Evolutionary conservation across 2,113 vertebrate species (phyloP).

Genomic region (Excalfactoria chinensis): DNA sequence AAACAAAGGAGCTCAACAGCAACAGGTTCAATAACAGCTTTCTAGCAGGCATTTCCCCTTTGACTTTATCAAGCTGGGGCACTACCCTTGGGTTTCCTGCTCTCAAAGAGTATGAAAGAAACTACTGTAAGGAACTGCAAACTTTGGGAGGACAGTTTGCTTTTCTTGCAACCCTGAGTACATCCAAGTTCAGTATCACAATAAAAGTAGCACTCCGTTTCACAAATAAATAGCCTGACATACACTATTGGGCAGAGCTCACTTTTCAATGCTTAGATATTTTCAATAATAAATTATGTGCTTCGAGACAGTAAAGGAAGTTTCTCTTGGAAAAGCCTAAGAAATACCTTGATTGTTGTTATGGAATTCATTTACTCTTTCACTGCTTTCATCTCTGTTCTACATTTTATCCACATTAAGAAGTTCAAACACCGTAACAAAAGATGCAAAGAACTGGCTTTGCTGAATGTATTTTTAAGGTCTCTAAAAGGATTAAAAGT

Average conservation of each 20-base stretch:
- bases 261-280: background rate
- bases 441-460: background rate
- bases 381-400: background rate
- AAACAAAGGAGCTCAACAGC: background rate
- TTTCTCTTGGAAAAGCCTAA: background rate
- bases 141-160: rapidly evolving
- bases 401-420: background rate
- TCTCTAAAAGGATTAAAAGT: background rate
- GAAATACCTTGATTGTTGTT: background rate
- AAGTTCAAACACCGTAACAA: background rate
- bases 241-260: background rate
- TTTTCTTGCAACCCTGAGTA: background rate
- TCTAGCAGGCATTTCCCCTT: background rate
- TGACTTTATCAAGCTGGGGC: rapidly evolving
- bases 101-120: background rate
- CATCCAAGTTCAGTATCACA: background rate
- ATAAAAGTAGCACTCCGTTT: background rate
- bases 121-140: background rate
- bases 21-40: background rate
- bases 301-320: background rate
- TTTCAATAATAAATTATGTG: background rate
- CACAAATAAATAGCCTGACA: background rate
- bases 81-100: background rate
- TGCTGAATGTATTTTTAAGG: background rate
- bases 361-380: background rate